Conservation (phyloP, 2,888 invertebrate species). For the Frankliniella intonsa region DNA sequence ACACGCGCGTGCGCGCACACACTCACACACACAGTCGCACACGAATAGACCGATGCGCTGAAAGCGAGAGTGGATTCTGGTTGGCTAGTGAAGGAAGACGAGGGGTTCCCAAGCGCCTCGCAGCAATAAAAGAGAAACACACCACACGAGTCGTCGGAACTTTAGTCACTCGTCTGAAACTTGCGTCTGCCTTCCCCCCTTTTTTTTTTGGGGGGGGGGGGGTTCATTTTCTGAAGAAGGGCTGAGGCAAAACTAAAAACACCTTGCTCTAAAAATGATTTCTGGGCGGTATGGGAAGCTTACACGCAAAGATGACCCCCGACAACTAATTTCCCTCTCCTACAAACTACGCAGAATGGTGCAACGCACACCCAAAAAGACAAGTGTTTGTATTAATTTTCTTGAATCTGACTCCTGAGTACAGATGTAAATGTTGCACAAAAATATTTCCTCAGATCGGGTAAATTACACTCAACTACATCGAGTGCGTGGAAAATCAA, state of each 20-base stretch:
- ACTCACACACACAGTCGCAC: neutral
- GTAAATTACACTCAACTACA: no score
- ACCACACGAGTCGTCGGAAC: neutral
- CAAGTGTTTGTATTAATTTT: no score
- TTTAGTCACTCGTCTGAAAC: neutral
- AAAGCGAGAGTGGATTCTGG: constrained; percentile 8
- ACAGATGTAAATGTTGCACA: no score
- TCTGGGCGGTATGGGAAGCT: no score
- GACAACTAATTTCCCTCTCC: no score
- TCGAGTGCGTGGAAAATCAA: no score
- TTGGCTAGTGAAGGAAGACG: neutral
- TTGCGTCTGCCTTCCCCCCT: neutral
- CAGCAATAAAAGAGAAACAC: neutral
- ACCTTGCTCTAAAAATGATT: no score
- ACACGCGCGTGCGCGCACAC: neutral
- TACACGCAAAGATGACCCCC: no score
- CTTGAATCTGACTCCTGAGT: no score
- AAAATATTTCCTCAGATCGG: no score
- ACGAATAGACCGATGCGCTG: neutral
- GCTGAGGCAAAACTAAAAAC: neutral
- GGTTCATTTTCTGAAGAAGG: neutral
- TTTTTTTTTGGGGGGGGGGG: neutral
- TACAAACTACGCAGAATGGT: no score
- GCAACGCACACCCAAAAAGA: no score
- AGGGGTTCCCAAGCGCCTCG: neutral